Percentiles rank a stretch among this genome's conserved stretches.
Evolutionary conservation across 2,888 invertebrate genomes (phyloP).

Genomic region (Dinocampus coccinellae): DNA sequence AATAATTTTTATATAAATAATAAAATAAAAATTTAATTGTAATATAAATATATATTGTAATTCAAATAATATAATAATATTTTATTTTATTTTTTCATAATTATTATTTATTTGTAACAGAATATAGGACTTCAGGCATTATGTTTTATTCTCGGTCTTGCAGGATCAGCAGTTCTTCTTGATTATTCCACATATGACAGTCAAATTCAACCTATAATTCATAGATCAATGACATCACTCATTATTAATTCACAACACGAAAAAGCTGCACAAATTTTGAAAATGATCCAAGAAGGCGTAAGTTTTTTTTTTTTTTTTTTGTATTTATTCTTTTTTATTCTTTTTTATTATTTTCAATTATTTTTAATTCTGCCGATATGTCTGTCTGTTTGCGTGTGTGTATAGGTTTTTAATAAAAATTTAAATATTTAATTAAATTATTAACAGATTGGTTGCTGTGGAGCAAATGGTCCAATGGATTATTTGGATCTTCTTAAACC

Average conservation of each 20-base stretch:
- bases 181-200: constrained; percentile 87
- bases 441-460: constrained; percentile 87
- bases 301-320: constrained; percentile 65
- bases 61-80: neutral
- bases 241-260: constrained; percentile 84
- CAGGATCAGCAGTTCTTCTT: constrained; percentile 82
- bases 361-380: no score
- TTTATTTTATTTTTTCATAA: neutral
- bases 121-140: constrained; percentile 80
- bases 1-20: neutral
- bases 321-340: no score
- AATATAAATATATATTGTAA: neutral
- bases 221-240: constrained; percentile 78
- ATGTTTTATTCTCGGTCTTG: constrained; percentile 79
- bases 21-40: no score
- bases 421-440: neutral
- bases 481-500: constrained; percentile 83
- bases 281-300: constrained; percentile 88
- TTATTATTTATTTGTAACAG: constrained; percentile 70
- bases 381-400: no score
- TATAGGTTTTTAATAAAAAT: neutral
- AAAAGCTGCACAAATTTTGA: constrained; percentile 77
- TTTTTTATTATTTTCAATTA: no score
- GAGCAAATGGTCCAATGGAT: constrained; percentile 88
- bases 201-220: constrained; percentile 82